Evolutionary conservation across 2,797 vertebrate genomes (phyloP).

Genomic region (Syngnathus acus): DNA sequence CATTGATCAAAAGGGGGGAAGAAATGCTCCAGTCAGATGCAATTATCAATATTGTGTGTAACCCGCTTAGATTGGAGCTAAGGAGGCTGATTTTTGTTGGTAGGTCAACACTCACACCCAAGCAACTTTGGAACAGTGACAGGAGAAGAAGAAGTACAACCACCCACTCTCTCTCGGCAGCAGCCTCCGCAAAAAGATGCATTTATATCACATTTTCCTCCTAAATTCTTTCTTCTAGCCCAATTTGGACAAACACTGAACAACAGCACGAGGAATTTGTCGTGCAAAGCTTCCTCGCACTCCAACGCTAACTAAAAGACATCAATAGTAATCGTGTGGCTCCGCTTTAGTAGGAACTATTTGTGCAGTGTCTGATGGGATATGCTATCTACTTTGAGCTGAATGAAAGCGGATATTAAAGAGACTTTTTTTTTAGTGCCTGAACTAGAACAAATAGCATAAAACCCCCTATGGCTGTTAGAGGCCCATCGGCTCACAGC

Average conservation of each 20-base stretch:
- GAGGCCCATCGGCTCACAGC: neutral
- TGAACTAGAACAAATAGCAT: conserved; percentile 5
- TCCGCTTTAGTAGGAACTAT: neutral
- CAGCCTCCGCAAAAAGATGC: neutral
- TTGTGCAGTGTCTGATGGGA: conserved; percentile 3
- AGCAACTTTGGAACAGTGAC: conserved; percentile 31
- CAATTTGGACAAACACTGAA: conserved; percentile 8
- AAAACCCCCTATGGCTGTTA: conserved; percentile 2
- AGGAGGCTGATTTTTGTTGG: neutral
- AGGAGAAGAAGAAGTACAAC: conserved; percentile 10
- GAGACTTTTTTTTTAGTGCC: neutral
- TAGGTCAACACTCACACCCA: conserved; percentile 22
- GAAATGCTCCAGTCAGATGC: neutral
- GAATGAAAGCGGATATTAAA: conserved; percentile 8
- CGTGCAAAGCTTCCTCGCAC: conserved; percentile 22
- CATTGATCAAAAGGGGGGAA: neutral
- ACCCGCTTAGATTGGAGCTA: neutral
- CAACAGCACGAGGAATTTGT: conserved; percentile 19
- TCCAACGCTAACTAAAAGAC: conserved; percentile 10
- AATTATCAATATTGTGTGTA: neutral
- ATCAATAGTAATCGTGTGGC: neutral
- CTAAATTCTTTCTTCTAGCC: conserved; percentile 3
- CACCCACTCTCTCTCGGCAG: conserved; percentile 2
- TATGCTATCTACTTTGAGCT: neutral
- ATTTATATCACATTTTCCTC: neutral